These are phyloP conservation scores for Oscheius sp. DNA, from an alignment of 2,888 invertebrate genomes.

Conservation along the genomic window DNA sequence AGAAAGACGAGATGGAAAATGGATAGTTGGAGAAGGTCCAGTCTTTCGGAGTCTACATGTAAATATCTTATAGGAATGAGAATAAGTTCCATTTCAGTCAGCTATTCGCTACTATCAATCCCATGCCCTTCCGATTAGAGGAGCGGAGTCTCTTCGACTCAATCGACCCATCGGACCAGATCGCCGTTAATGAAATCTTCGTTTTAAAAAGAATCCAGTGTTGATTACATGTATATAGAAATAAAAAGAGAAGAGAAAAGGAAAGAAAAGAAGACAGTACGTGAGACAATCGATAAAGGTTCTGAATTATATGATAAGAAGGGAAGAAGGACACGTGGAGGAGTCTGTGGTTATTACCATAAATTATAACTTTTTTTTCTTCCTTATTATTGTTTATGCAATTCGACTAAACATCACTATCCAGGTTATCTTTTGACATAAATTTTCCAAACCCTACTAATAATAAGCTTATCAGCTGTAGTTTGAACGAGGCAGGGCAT, in stretches of 20 bases:
- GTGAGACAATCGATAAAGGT: slow-evolving; percentile 9
- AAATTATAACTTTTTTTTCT: not conserved
- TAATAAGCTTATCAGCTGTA: slow-evolving; percentile 20
- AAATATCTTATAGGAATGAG: no score
- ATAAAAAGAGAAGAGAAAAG: not conserved
- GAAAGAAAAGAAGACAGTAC: not conserved
- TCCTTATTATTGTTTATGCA: not conserved
- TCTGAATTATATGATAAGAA: slow-evolving; percentile 1
- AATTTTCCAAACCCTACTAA: not conserved
- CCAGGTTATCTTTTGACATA: not conserved
- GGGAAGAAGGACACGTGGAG: not conserved
- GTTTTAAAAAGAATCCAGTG: not conserved
- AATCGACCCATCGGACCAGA: slow-evolving; percentile 33
- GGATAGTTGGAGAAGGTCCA: slow-evolving; percentile 60
- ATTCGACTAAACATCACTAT: not conserved
- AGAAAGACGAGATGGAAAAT: slow-evolving; percentile 57
- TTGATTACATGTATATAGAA: slow-evolving; percentile 8
- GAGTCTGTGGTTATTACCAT: not conserved
- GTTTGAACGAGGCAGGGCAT: slow-evolving; percentile 1
- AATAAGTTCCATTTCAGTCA: no score
- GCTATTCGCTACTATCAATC: no score
- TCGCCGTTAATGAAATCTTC: not conserved
- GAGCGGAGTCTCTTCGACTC: slow-evolving; percentile 63
- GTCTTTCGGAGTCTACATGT: slow-evolving; percentile 59
- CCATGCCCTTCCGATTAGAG: slow-evolving; percentile 65